Percentiles rank a stretch among this genome's conserved stretches.
These are phyloP conservation scores for Aplidium turbinatum DNA, from an alignment of 23 tunicate species.

Conservation along the genomic window DNA sequence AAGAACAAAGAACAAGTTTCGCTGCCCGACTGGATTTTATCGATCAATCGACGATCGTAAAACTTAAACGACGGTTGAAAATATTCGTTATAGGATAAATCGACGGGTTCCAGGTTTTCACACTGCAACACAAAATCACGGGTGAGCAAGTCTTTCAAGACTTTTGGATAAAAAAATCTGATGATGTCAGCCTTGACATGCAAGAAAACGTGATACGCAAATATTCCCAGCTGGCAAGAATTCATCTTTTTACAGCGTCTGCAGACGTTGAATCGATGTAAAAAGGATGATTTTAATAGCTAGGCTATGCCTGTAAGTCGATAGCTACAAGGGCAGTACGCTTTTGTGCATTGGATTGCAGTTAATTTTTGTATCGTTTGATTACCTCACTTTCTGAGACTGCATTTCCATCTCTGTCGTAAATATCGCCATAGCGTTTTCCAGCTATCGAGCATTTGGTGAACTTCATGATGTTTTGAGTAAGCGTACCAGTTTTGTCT, in stretches of 20 bases:
- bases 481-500: slow-evolving; percentile 98
- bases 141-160: too few relatives aligned
- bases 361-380: too few relatives aligned
- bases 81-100: slow-evolving; percentile 62
- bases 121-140: neutral
- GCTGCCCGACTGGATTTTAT: slow-evolving; percentile 40
- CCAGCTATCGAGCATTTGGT: slow-evolving; percentile 84
- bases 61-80: slow-evolving; percentile 66
- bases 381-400: slow-evolving; percentile 11
- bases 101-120: slow-evolving; percentile 33
- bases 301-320: too few relatives aligned
- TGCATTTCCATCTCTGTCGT: slow-evolving; percentile 31
- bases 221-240: too few relatives aligned
- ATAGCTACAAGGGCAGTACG: too few relatives aligned
- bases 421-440: slow-evolving; percentile 65
- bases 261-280: too few relatives aligned
- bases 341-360: too few relatives aligned
- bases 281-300: too few relatives aligned
- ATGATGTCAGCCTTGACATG: too few relatives aligned
- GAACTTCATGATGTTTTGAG: slow-evolving; percentile 96
- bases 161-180: too few relatives aligned
- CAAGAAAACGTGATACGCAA: too few relatives aligned
- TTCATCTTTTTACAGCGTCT: too few relatives aligned
- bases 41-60: slow-evolving; percentile 63
- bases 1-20: slow-evolving; percentile 62